A percentile compares a stretch with the other conserved stretches of the same genome.
Conservation (phyloP, 2,797 vertebrate genomes). For the Champsocephalus gunnari region DNA sequence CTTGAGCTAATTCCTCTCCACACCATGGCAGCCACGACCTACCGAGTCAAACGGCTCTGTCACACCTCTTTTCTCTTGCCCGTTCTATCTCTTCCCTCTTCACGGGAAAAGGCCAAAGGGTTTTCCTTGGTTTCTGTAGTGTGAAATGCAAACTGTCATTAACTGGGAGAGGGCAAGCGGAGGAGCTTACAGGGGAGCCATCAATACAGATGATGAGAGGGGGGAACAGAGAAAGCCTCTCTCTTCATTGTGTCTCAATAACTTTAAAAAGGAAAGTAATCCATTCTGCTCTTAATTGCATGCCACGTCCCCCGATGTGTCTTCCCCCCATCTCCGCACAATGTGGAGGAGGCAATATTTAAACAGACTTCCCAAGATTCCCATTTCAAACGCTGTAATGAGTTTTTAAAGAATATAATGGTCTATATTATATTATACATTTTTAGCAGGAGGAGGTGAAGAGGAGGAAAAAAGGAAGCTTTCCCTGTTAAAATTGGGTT, state of each 20-base stretch:
- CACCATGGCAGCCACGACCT: slow-evolving; percentile 67
- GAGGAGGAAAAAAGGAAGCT: slow-evolving; percentile 44
- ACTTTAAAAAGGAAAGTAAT: slow-evolving; percentile 87
- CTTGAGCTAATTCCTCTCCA: slow-evolving; percentile 80
- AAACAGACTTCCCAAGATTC: slow-evolving; percentile 78
- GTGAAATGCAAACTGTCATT: slow-evolving; percentile 83
- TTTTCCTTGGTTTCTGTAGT: slow-evolving; percentile 69
- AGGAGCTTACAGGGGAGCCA: slow-evolving; percentile 72
- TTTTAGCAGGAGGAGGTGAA: slow-evolving; percentile 67
- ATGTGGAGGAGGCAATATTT: slow-evolving; percentile 72
- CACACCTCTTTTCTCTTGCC: slow-evolving; percentile 68
- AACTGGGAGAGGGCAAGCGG: slow-evolving; percentile 62
- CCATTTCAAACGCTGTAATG: slow-evolving; percentile 84
- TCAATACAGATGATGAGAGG: slow-evolving; percentile 78
- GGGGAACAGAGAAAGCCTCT: slow-evolving; percentile 61
- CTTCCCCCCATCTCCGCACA: slow-evolving; percentile 62
- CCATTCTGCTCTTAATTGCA: slow-evolving; percentile 86
- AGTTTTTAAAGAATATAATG: slow-evolving; percentile 86
- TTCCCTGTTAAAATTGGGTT: slow-evolving; percentile 64
- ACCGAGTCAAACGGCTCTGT: slow-evolving; percentile 71
- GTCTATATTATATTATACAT: slow-evolving; percentile 80
- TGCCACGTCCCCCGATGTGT: slow-evolving; percentile 82
- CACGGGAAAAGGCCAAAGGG: slow-evolving; percentile 70
- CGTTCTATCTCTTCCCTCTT: slow-evolving; percentile 63
- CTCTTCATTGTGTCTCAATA: slow-evolving; percentile 84